Percentiles rank a stretch among this genome's conserved stretches.
Evolutionary conservation across 2,113 vertebrate genomes (phyloP).

Genomic region (Verasper variegatus): DNA sequence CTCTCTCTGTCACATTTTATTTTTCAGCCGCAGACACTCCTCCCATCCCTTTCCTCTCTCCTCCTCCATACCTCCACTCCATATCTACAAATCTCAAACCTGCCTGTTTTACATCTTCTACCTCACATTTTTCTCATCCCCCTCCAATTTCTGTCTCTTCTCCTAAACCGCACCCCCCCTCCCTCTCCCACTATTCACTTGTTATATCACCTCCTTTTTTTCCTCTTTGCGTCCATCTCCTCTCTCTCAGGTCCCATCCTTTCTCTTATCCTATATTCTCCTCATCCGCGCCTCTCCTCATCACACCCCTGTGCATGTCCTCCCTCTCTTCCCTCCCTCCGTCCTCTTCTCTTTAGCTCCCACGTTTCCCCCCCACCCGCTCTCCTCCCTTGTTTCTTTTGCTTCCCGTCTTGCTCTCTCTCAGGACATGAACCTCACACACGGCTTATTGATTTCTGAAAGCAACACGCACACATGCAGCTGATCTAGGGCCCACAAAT

Average conservation of each 20-base stretch:
- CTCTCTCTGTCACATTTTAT: constrained; percentile 27
- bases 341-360: constrained; percentile 6
- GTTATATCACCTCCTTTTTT: constrained; percentile 18
- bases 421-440: constrained; percentile 69
- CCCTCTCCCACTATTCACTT: background rate
- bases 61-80: background rate
- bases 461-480: constrained; percentile 33
- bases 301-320: constrained; percentile 33
- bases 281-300: constrained; percentile 17
- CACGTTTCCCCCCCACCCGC: background rate
- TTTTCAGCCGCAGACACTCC: constrained; percentile 15
- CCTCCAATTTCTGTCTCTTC: background rate
- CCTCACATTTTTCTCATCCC: constrained; percentile 6
- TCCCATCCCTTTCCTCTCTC: constrained; percentile 15
- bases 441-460: constrained; percentile 73
- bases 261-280: constrained; percentile 32
- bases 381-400: constrained; percentile 24
- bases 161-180: background rate
- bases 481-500: constrained; percentile 33
- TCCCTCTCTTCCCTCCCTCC: constrained; percentile 22
- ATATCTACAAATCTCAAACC: constrained; percentile 26
- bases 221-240: constrained; percentile 19
- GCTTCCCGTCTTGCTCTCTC: constrained; percentile 34
- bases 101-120: constrained; percentile 46
- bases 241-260: constrained; percentile 12